Conservation (phyloP, 2,797 vertebrate genomes). For the Sphaeramia orbicularis region DNA sequence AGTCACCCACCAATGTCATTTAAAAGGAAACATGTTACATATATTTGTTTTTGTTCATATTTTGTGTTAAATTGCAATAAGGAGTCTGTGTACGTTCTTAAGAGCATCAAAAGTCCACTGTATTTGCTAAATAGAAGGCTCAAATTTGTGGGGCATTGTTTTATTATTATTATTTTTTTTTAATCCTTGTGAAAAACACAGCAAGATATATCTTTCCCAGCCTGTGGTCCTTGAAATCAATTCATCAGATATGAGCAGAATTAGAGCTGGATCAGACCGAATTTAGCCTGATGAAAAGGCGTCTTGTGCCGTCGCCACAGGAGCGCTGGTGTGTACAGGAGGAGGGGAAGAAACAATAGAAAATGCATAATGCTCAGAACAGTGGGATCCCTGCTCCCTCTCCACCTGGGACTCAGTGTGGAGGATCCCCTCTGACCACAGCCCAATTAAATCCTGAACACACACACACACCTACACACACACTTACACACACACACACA, state of each 20-base stretch:
- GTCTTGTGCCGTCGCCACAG: constrained; percentile 60
- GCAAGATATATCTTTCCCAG: constrained; percentile 43
- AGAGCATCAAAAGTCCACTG: constrained; percentile 18
- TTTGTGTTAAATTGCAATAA: constrained; percentile 1
- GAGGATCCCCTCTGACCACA: constrained; percentile 84
- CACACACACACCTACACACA: constrained; percentile 38
- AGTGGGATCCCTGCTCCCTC: constrained; percentile 83
- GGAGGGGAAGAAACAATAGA: constrained; percentile 72
- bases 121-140: constrained; percentile 16
- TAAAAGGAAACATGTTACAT: constrained; percentile 15
- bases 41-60: constrained; percentile 1
- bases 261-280: constrained; percentile 72
- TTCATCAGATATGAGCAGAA: constrained; percentile 72
- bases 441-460: constrained; percentile 83
- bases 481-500: constrained; percentile 20
- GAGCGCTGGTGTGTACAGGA: constrained; percentile 54
- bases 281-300: constrained; percentile 77
- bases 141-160: constrained; percentile 13
- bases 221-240: constrained; percentile 73
- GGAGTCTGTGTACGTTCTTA: background rate
- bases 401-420: constrained; percentile 85
- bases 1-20: constrained; percentile 27
- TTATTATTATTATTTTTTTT: background rate
- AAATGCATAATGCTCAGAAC: constrained; percentile 79
- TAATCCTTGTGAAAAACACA: constrained; percentile 46